Evolutionary conservation across 2,113 vertebrate genomes (phyloP), one percentile per base, ranked within the genome.

Genomic region (human): DNA sequence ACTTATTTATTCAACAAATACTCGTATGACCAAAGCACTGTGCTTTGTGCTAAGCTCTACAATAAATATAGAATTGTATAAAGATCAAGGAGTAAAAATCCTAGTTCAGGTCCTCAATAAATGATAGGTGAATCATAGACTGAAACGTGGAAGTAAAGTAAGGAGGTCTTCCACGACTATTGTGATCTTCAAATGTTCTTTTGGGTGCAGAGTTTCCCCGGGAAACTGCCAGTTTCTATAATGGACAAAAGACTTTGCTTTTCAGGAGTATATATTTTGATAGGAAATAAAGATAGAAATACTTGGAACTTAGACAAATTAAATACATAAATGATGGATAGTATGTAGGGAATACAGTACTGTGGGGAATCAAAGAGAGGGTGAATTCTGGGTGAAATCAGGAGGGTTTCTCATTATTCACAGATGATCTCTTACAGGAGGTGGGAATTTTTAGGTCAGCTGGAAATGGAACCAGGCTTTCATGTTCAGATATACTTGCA

Each of bases 381-480:
- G 61, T 79, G 25, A 72, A 50, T 12, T 76, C 45, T 35, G 57
- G 14, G 43, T 61, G 35, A 66, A 22, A 17, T 64, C 30, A 66
- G 20, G 45, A 80, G 70, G 55, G 30, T 73, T 70, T 72, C 48
- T 70, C 43, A 40, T 70, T 70, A 43, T 55, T 72, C 87, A 48
- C 45, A 38, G 73, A 43, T 38, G 5, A n/a, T 76, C 55, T 85
- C 52, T 59, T 40, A 10, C 9, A 35, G 25, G n/a, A 73, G 17
- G 25, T 40, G 12, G 30, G 35, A 40, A 72, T 61, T 86, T 40
- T 92, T 27, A 94, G 68, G 40, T n/a, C 48, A 87, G 16, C 32
- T 90, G 92, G 78, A 94, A 95, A 59, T 20, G 82, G 75, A 43
- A 32, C 5, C 13, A 82, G 57, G 13, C 23, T 94, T 86, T 95